Evolutionary conservation across 2,888 invertebrate species (phyloP), one percentile per base, ranked within the genome.

Genomic region (Candidula unifasciata): DNA sequence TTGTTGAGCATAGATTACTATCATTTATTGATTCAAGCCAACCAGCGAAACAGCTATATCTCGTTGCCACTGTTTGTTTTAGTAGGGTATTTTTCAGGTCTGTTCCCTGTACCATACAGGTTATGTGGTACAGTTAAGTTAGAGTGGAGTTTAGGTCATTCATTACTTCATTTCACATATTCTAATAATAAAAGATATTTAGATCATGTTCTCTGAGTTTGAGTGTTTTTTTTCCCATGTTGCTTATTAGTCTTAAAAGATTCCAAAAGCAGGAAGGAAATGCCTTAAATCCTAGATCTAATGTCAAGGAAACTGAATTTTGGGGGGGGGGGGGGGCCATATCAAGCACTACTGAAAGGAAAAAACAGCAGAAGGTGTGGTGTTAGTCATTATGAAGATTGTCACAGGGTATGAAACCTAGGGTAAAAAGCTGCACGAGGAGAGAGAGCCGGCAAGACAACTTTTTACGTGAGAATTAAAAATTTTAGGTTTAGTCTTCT

Each of bases 21-120:
- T 78, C n/a, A 37, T 73, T 73, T 73, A 37, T 18, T 68, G 68
- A 18, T 66, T 30, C 16, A 68, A 30, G 21, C 52, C 44, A 52
- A 66, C 79, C 52, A 27, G 52, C 66, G 79, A 52, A 66, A 87
- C 81, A 64, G 84, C 60, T 87, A 83, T 83, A 85, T 84, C 66
- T 88, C 88, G 82, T 87, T 90, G 57, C 86, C 89, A 68, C 82
- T 88, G n/a, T 86, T 86, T 84, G 73, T 89, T n/a, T 80, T 91
- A 60, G 89, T 88, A 86, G 90, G 89, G 27, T 91, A 91, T 87
- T 92, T 89, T 87, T 91, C 90, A 84, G 90, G 91, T 54, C 89
- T 89, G 80, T 93, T 90, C 87, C 92, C 92, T 64, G 85, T 90
- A 10, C 92, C 93, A 6, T 92, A 89, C 88, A 86, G 92, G 88